phyloP scores from a whole-genome alignment of 2,113 vertebrate genomes.

The Grammomys surdaster region DNA sequence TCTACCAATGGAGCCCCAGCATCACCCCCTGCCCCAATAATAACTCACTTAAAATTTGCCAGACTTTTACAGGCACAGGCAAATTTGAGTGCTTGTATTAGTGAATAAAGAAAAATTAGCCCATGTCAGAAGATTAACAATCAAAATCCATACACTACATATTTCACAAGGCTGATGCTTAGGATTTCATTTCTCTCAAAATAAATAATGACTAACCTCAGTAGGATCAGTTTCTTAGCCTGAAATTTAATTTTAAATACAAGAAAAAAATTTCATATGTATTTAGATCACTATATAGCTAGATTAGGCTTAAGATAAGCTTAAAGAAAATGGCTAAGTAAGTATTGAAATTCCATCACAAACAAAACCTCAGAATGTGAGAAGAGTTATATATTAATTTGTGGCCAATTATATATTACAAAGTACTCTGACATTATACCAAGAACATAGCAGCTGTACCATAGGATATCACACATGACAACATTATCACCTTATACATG shows the following conservation, averaged over 20 bases:
- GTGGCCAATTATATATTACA: constrained; percentile 32
- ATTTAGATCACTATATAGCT: constrained; percentile 21
- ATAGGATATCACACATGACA: not conserved
- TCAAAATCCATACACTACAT: not conserved
- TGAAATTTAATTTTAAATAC: constrained; percentile 30
- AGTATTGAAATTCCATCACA: constrained; percentile 33
- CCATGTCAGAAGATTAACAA: not conserved
- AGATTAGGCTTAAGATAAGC: constrained; percentile 17
- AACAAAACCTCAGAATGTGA: not conserved
- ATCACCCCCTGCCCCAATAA: rapidly evolving
- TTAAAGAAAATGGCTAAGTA: constrained; percentile 37
- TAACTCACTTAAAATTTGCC: not conserved
- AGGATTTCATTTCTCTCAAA: not conserved
- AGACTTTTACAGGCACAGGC: not conserved
- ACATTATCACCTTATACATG: constrained; percentile 12
- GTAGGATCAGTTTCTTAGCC: constrained; percentile 34
- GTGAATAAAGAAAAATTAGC: constrained; percentile 40
- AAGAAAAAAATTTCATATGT: constrained; percentile 16
- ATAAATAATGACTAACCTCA: not conserved
- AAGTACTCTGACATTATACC: not conserved
- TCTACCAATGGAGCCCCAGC: no score
- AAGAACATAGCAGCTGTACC: not conserved
- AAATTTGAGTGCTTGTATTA: not conserved
- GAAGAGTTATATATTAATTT: not conserved
- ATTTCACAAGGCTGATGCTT: not conserved